Base-by-base conservation (phyloP, 2,888 invertebrate species). In the Cantharis flavilabris region DNA sequence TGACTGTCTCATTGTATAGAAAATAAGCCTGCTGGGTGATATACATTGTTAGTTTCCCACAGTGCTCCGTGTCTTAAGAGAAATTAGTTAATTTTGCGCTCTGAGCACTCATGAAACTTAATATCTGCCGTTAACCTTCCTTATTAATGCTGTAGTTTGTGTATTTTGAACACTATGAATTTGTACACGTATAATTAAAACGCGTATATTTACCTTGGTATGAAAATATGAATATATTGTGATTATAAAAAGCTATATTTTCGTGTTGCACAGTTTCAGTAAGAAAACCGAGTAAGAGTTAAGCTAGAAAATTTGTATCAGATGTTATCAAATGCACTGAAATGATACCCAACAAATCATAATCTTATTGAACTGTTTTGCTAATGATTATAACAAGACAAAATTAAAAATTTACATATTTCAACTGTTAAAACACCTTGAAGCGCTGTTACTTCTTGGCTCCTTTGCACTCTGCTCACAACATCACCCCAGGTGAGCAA, bases 31-130 rank as follows among this genome's bases (percentile, higher is more conserved):
- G 79, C 76, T 79, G 79, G 82, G 81, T 84, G 83, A 83, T 83
- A 82, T 83, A 81, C 83, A 84, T 84, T 83, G 84, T 84, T 83
- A 81, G 83, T 81, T 82, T 81, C 82, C 83, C 83, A 80, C 82
- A 81, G 76, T 79, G 80, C 81, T 82, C 75, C 83, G 83, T 84
- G 84, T 83, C 84, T 84, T 84, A 83, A 81, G 83, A 84, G 84
- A 84, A 84, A 85, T 84, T 85, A 84, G 84, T 84, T 85, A 84
- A 85, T 85, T 84, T 82, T 80, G 77, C 80, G 81, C 83, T 81
- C 82, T 84, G 82, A 82, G 81, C 82, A 82, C 76, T 81, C 82
- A 82, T 80, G 83, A 84, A 84, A 84, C 84, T 83, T 84, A 83
- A 84, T 84, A 84, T 84, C 83, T 82, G 83, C 80, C 82, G 82